Evolutionary conservation across 2,888 invertebrate species (phyloP).

Genomic region (Drosophila atroscutellata): DNA sequence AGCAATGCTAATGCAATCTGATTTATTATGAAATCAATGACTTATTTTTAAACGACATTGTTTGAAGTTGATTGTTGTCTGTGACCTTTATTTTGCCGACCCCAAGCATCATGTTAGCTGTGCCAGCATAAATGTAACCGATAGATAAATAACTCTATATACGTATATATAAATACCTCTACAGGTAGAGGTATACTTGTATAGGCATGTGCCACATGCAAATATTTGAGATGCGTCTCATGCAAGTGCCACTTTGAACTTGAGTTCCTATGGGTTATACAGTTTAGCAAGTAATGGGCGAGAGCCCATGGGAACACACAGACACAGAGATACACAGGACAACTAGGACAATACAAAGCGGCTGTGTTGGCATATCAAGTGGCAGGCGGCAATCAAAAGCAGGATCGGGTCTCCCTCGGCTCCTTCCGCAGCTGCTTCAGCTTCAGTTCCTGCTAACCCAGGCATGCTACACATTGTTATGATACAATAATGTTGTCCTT

Average conservation of each 20-base stretch:
- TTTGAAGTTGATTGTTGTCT: neutral
- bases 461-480: conserved; percentile 51
- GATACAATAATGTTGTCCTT: conserved; percentile 55
- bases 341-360: conserved; percentile 23
- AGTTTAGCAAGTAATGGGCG: conserved; percentile 54
- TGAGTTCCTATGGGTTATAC: conserved; percentile 6
- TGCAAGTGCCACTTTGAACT: conserved; percentile 50
- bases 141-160: conserved; percentile 46
- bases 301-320: conserved; percentile 51
- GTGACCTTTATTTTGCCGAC: conserved; percentile 23
- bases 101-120: neutral
- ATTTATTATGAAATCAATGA: neutral
- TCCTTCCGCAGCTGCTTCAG: neutral
- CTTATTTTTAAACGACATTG: neutral
- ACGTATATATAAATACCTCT: conserved; percentile 1
- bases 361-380: conserved; percentile 56
- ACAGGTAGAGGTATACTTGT: neutral
- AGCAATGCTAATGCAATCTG: neutral
- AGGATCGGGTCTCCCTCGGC: conserved; percentile 16
- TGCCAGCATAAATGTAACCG: conserved; percentile 20
- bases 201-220: conserved; percentile 7
- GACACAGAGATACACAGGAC: neutral
- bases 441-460: conserved; percentile 26
- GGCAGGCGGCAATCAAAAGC: conserved; percentile 65
- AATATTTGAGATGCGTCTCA: conserved; percentile 41